Evolutionary conservation across 2,113 vertebrate genomes (phyloP), one percentile per base, ranked within the genome.

Genomic region (Acrocephalus arundinaceus): DNA sequence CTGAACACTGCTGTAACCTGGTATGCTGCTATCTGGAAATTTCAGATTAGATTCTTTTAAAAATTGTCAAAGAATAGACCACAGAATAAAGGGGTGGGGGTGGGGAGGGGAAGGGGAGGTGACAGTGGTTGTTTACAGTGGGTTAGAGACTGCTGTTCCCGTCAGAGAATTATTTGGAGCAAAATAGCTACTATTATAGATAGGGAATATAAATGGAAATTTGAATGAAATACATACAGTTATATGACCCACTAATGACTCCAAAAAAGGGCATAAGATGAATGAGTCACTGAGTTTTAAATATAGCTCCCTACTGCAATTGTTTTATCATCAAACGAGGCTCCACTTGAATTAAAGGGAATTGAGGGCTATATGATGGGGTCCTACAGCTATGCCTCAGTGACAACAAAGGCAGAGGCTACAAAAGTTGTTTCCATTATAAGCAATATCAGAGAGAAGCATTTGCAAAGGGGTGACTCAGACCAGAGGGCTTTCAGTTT

Each of bases 391-490:
- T 48, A 14, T 74, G 25, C 70, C 41, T 46, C 25, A 7, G 85
- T 39, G 37, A 48, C 82, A 88, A 46, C 65, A 83, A 71, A 88
- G 63, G 79, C 76, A 78, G 81, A 71, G 49, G 31, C 75, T 84
- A 57, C 39, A 71, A 18, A 66, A 95, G 77, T 75, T 65, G 52
- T 63, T 95, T 90, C 90, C 91, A 55, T 93, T 93, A 13, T n/a
- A 67, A 91, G 51, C 51, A 63, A 20, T 68, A 68, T 43, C 71
- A 88, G 59, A 70, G 49, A 84, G 89, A 75, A 85, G 49, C 14
- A 0, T 89, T 93, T 90, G 78, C 87, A 89, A 90, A 71, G n/a
- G 45, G 61, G 35, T 96, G 94, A 95, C 68, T 97, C 94, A 93
- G 82, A 89, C 90, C 89, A 94, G 87, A 84, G 82, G 72, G 82